These are phyloP conservation scores for Arctopsyche grandis DNA, from an alignment of 1,140 invertebrate genomes.

Conservation along the genomic window DNA sequence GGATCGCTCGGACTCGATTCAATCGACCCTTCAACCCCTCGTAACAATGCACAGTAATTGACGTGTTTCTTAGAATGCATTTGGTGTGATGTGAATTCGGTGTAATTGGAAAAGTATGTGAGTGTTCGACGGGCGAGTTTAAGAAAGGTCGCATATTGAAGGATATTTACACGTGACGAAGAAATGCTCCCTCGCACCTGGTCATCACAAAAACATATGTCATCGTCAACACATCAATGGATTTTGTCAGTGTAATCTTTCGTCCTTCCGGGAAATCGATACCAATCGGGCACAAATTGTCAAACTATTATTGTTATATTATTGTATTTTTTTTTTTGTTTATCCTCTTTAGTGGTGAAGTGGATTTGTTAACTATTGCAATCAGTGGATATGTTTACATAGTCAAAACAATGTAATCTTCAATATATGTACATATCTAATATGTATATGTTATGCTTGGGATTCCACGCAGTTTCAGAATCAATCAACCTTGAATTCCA, in stretches of 20 bases:
- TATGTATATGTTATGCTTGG: too few species aligned
- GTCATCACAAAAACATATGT: constrained; percentile 29
- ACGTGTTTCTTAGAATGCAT: not conserved
- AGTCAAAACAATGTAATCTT: too few species aligned
- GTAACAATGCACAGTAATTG: not conserved
- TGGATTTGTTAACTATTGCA: too few species aligned
- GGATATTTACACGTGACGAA: not conserved
- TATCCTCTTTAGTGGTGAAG: too few species aligned
- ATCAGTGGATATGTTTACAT: too few species aligned
- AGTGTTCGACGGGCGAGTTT: not conserved
- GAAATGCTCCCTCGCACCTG: constrained; percentile 28
- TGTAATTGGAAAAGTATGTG: not conserved
- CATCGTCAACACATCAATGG: constrained; percentile 26
- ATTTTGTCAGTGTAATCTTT: not conserved
- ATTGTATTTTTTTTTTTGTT: too few species aligned
- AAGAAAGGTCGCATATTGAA: not conserved
- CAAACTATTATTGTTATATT: too few species aligned
- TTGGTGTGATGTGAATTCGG: not conserved
- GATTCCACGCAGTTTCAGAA: too few species aligned
- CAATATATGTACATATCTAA: too few species aligned
- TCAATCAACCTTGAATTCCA: too few species aligned
- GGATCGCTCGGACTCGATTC: not conserved
- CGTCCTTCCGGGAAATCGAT: constrained; percentile 15
- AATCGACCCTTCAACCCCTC: not conserved
- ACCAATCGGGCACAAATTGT: not conserved